Evolutionary conservation across 2,797 vertebrate species (phyloP).

Genomic region (Galagoides demidoff): DNA sequence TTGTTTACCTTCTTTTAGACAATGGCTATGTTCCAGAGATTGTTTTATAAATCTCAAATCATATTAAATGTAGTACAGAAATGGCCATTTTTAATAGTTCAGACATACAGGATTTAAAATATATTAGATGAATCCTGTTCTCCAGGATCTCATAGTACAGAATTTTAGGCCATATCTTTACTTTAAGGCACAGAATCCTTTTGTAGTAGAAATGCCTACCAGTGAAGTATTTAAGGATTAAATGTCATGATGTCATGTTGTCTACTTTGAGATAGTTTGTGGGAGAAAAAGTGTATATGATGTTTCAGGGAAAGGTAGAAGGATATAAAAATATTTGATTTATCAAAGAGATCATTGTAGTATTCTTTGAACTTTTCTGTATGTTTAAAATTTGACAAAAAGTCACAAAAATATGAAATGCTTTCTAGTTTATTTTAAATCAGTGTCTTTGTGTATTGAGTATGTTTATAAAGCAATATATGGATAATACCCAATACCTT

Average conservation of each 20-base stretch:
- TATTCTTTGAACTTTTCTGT: constrained; percentile 52
- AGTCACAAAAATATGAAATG: constrained; percentile 20
- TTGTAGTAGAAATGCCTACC: background rate
- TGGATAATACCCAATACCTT: background rate
- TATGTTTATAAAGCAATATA: constrained; percentile 15
- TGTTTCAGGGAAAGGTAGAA: background rate
- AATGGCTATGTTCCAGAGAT: constrained; percentile 21
- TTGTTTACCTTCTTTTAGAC: constrained; percentile 35
- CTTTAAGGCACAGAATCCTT: constrained; percentile 5
- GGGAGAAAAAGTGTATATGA: background rate
- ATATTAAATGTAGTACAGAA: constrained; percentile 42
- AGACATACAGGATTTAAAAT: constrained; percentile 30
- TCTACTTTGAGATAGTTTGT: constrained; percentile 19
- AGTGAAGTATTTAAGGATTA: background rate
- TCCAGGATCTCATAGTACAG: background rate
- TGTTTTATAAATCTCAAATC: constrained; percentile 60
- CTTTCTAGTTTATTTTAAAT: constrained; percentile 54
- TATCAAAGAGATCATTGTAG: background rate
- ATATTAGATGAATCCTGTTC: background rate
- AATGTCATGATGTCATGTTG: background rate
- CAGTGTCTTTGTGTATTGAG: background rate
- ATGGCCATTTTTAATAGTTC: constrained; percentile 42
- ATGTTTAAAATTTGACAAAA: constrained; percentile 57
- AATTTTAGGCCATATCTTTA: constrained; percentile 38
- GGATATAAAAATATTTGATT: background rate